Conservation (phyloP, 2,888 invertebrate species). For the Trissolcus japonicus region DNA sequence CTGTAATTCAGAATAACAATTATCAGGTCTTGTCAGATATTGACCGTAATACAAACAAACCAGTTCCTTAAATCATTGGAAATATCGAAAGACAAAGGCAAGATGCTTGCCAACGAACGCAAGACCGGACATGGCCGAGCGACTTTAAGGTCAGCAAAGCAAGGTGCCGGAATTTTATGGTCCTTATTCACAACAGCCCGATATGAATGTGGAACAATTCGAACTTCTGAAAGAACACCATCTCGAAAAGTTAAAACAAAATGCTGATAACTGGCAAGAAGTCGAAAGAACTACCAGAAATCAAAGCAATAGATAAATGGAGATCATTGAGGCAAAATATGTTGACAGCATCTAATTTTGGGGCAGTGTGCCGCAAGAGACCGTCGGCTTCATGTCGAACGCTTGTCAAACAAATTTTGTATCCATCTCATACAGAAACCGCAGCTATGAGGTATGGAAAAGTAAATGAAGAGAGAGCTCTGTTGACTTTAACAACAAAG, state of each 20-base stretch:
- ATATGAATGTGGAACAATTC: neutral
- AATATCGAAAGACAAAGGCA: constrained; percentile 10
- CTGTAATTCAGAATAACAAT: too few species aligned
- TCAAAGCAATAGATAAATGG: constrained; percentile 46
- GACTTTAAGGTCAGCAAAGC: neutral
- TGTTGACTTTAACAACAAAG: neutral
- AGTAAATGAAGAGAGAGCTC: constrained; percentile 16
- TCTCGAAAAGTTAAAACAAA: neutral
- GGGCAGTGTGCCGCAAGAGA: neutral
- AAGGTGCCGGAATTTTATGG: constrained; percentile 8
- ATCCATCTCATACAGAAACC: neutral
- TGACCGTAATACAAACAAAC: neutral
- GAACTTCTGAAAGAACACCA: neutral
- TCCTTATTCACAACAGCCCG: neutral
- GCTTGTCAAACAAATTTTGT: constrained; percentile 8
- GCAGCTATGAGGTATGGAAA: constrained; percentile 18
- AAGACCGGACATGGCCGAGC: neutral
- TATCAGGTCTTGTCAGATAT: neutral
- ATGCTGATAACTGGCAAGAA: constrained; percentile 16
- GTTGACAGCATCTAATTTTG: constrained; percentile 58
- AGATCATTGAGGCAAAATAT: constrained; percentile 27
- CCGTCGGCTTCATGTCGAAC: neutral
- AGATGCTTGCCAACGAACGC: neutral
- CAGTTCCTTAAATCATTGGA: neutral
- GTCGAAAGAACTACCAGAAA: constrained; percentile 9